Conservation (phyloP, 2,113 vertebrate genomes). For the Anhinga anhinga region DNA sequence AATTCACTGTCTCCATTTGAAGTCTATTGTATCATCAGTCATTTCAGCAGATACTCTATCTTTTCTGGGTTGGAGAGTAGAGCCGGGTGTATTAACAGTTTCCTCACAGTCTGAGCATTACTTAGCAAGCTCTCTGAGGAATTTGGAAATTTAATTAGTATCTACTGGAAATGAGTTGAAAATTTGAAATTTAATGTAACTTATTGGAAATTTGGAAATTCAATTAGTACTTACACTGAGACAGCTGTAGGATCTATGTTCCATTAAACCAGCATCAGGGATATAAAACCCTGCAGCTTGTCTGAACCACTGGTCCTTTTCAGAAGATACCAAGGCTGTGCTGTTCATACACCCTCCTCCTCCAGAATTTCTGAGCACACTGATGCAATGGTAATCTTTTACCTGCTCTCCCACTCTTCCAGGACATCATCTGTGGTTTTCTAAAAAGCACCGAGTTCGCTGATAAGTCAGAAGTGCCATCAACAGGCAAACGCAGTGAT, state of each 20-base stretch:
- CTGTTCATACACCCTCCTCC: background rate
- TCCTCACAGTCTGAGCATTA: background rate
- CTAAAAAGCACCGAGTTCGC: background rate
- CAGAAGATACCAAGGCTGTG: background rate
- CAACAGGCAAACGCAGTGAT: background rate
- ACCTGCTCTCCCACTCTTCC: background rate
- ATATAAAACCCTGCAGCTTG: background rate
- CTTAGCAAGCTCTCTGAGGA: background rate
- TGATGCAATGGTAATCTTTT: background rate
- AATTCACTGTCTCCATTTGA: background rate
- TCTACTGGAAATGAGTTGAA: background rate
- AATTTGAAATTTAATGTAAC: background rate
- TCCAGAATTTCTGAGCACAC: background rate
- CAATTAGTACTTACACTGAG: background rate
- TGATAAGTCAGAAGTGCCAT: background rate
- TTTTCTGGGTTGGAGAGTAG: background rate
- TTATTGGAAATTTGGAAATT: background rate
- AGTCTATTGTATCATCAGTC: background rate
- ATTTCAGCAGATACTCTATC: background rate
- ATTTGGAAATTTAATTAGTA: background rate
- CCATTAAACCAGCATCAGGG: background rate
- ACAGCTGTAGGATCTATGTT: background rate
- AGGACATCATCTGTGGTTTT: background rate
- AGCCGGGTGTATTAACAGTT: background rate
- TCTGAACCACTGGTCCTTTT: background rate